A percentile compares a stretch with the other conserved stretches of the same genome.
phyloP scores from a whole-genome alignment of 2,113 vertebrate species.

The Dissostichus mawsoni region DNA sequence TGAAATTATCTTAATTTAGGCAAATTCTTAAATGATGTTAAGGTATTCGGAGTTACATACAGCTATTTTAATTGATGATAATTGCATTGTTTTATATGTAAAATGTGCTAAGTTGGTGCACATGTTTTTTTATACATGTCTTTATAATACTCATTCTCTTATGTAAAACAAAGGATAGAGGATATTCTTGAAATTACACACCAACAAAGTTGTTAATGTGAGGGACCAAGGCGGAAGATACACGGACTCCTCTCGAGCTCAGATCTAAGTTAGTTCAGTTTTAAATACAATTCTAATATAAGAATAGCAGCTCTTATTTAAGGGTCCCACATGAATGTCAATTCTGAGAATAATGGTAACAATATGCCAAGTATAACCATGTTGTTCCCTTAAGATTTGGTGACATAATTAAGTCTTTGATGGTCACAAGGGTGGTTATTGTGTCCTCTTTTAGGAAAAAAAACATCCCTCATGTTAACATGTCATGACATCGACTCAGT shows the following conservation, averaged over 20 bases:
- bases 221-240: background rate
- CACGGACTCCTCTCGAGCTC: background rate
- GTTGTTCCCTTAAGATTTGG: slow-evolving; percentile 6
- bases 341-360: background rate
- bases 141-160: no score
- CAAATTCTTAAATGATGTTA: no score
- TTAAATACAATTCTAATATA: slow-evolving; percentile 5
- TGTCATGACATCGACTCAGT: background rate
- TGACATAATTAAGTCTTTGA: background rate
- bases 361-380: slow-evolving; percentile 5
- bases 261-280: slow-evolving; percentile 9
- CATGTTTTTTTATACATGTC: no score
- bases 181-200: slow-evolving; percentile 1
- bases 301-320: slow-evolving; percentile 8
- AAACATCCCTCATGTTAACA: background rate
- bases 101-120: no score
- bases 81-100: no score
- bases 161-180: background rate
- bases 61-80: no score
- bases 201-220: background rate
- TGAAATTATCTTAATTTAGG: no score
- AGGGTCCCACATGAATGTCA: background rate
- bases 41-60: no score
- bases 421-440: background rate
- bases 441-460: background rate